These are phyloP conservation scores for Pao palembangensis DNA, from an alignment of 2,113 vertebrate genomes.

Conservation along the genomic window DNA sequence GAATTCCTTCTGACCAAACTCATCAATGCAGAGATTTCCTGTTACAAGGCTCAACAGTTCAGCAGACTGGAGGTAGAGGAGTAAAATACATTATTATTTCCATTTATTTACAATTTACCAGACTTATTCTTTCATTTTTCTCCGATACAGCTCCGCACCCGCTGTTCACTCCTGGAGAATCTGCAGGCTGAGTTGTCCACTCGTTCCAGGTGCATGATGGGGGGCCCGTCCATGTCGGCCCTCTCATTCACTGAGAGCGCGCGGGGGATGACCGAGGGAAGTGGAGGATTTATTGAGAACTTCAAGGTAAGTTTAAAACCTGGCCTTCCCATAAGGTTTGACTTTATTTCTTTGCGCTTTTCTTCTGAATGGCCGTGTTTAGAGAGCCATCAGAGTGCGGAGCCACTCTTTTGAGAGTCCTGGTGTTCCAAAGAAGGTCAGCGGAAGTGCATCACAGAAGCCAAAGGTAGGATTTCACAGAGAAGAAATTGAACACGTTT, in stretches of 20 bases:
- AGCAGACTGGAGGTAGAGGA: conserved; percentile 82
- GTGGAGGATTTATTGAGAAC: conserved; percentile 88
- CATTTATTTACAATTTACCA: background rate
- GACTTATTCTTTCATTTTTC: background rate
- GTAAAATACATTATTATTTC: background rate
- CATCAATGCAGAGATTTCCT: conserved; percentile 90
- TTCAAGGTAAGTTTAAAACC: conserved; percentile 79
- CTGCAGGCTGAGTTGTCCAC: conserved; percentile 81
- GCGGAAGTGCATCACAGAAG: conserved; percentile 51
- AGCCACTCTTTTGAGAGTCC: conserved; percentile 87
- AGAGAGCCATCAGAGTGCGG: conserved; percentile 87
- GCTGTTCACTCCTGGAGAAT: conserved; percentile 83
- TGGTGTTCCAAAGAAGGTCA: conserved; percentile 70
- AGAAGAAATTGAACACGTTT: background rate
- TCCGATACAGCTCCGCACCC: conserved; percentile 79
- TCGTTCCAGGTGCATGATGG: conserved; percentile 84
- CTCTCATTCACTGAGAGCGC: conserved; percentile 52
- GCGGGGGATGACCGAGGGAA: conserved; percentile 74
- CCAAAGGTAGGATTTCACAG: conserved; percentile 54
- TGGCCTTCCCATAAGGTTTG: background rate
- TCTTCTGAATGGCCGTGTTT: conserved; percentile 7
- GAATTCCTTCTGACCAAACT: conserved; percentile 88
- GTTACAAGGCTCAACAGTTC: conserved; percentile 85
- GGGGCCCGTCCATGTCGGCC: conserved; percentile 59
- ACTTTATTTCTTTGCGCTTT: background rate